Conservation (phyloP, 1,140 invertebrate species). For the Lepidurus packardi region DNA sequence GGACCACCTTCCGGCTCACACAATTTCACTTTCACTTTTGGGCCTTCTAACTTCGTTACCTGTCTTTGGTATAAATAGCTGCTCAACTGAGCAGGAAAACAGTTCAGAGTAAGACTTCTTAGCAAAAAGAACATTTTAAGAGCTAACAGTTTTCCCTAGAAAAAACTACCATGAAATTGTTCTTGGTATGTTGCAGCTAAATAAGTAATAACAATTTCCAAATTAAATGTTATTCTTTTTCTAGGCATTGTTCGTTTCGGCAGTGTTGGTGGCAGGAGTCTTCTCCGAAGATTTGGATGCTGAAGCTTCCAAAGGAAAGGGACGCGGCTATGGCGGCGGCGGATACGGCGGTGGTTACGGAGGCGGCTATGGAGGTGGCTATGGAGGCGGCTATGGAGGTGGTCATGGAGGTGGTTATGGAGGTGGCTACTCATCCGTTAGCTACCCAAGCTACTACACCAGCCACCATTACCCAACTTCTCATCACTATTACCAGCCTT, state of each 20-base stretch:
- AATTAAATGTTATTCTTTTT: not conserved
- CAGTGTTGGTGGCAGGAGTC: not conserved
- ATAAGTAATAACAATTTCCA: not conserved
- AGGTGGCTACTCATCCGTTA: not conserved
- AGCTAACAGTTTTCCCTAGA: too few species aligned
- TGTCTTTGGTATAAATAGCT: too few species aligned
- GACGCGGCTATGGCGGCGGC: not conserved
- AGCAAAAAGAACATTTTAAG: too few species aligned
- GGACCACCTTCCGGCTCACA: too few species aligned
- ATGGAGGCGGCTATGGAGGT: not conserved
- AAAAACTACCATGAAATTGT: not conserved
- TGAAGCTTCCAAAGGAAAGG: not conserved
- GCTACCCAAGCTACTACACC: conserved; percentile 2
- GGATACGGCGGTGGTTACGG: not conserved
- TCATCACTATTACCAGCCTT: not conserved
- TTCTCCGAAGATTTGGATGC: not conserved
- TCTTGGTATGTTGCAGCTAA: not conserved
- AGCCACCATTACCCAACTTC: not conserved
- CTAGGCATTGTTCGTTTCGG: not conserved
- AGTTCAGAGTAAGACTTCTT: too few species aligned
- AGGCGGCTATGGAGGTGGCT: not conserved
- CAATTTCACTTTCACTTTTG: too few species aligned
- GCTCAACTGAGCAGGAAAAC: too few species aligned
- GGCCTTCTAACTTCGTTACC: too few species aligned
- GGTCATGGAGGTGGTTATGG: not conserved